A percentile compares a stretch with the other conserved stretches of the same genome.
phyloP scores from a whole-genome alignment of 1,140 invertebrate genomes.

The Drosophila subpulchrella region DNA sequence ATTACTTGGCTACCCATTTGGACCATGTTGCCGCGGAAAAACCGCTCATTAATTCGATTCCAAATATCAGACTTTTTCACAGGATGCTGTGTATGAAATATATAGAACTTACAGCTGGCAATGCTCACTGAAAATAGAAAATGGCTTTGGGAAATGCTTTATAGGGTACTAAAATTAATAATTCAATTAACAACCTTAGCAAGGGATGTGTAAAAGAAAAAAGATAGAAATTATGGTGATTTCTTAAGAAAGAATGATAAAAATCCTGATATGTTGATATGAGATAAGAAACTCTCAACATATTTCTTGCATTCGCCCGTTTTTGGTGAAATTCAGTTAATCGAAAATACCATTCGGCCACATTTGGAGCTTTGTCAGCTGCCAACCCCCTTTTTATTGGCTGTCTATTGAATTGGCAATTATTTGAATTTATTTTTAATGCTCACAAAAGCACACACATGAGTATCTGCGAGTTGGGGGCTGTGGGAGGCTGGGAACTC shows the following conservation, averaged over 20 bases:
- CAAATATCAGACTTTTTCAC: constrained; percentile 14
- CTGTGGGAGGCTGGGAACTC: constrained; percentile 3
- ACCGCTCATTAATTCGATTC: constrained; percentile 39
- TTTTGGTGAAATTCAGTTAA: constrained; percentile 14
- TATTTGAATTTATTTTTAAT: constrained; percentile 64
- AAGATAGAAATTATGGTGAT: no score
- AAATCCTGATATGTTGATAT: no score
- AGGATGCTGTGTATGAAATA: constrained; percentile 2
- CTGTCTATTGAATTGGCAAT: constrained; percentile 60
- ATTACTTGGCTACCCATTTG: constrained; percentile 28
- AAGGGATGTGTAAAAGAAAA: no score
- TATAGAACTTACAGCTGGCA: constrained; percentile 3
- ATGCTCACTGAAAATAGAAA: background rate
- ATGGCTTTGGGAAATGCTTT: constrained; percentile 15
- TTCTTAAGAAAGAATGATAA: no score
- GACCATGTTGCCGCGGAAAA: constrained; percentile 25
- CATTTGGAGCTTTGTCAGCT: constrained; percentile 30
- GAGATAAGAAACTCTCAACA: no score
- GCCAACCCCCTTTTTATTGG: constrained; percentile 17
- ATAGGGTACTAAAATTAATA: constrained; percentile 26
- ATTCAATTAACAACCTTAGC: background rate
- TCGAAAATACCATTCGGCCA: constrained; percentile 11
- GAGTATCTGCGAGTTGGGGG: constrained; percentile 13
- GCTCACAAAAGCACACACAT: constrained; percentile 16
- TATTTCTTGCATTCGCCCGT: background rate